Evolutionary conservation across 2,797 vertebrate genomes (phyloP).

Genomic region (Parauchenoglanis punctatus): DNA sequence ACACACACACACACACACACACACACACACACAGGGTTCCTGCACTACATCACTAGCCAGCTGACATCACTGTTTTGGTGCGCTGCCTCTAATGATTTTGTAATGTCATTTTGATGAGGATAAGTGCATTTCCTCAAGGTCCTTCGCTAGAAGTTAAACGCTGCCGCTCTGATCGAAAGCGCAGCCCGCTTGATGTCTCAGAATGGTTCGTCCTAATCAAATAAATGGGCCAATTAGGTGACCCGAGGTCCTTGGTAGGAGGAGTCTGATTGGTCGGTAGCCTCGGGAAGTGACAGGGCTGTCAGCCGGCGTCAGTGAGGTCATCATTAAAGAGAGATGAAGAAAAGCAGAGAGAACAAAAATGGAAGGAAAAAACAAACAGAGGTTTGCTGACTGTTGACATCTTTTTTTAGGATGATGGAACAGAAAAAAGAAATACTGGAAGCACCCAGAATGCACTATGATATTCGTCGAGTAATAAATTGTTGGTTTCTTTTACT

Average conservation of each 20-base stretch:
- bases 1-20: background rate
- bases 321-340: slow-evolving; percentile 59
- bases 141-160: slow-evolving; percentile 53
- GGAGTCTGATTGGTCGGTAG: slow-evolving; percentile 50
- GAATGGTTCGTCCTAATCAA: slow-evolving; percentile 60
- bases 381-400: background rate
- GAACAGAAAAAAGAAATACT: background rate
- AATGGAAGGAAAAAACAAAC: slow-evolving; percentile 1
- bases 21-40: slow-evolving; percentile 58
- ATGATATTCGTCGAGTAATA: background rate
- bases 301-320: slow-evolving; percentile 61
- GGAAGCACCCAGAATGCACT: background rate
- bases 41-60: slow-evolving; percentile 64
- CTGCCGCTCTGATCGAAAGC: slow-evolving; percentile 48
- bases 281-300: slow-evolving; percentile 54
- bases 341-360: slow-evolving; percentile 63
- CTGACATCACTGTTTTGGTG: slow-evolving; percentile 66
- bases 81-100: slow-evolving; percentile 70
- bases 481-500: background rate
- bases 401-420: background rate
- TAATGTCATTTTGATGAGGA: slow-evolving; percentile 55
- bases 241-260: slow-evolving; percentile 58
- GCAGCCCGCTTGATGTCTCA: slow-evolving; percentile 40
- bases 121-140: slow-evolving; percentile 72
- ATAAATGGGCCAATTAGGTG: slow-evolving; percentile 70